Conservation (phyloP, 2,888 invertebrate genomes). For the Acrocyrtus sp. region DNA sequence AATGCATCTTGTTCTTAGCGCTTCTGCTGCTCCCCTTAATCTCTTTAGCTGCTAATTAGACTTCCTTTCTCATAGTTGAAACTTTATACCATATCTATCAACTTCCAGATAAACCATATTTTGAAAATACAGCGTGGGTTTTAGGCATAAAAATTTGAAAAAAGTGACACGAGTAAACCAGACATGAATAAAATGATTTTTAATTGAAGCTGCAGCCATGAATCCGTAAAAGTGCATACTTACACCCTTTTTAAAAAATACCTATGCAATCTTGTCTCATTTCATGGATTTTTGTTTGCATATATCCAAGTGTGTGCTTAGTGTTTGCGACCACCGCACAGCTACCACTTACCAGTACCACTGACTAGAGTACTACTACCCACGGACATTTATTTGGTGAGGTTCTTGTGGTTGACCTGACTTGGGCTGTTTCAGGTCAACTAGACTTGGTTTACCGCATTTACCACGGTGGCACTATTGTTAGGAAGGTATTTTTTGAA, state of each 20-base stretch:
- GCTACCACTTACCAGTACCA: background rate
- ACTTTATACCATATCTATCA: no score
- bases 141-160: conserved; percentile 6
- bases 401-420: conserved; percentile 53
- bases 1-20: background rate
- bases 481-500: background rate
- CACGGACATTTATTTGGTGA: conserved; percentile 48
- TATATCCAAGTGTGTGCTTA: conserved; percentile 1
- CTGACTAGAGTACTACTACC: conserved; percentile 18
- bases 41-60: conserved; percentile 23
- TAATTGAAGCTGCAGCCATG: no score
- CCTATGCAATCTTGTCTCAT: conserved; percentile 1
- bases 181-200: conserved; percentile 29
- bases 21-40: no score
- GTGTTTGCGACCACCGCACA: background rate
- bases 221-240: no score
- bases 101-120: conserved; percentile 13
- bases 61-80: conserved; percentile 34
- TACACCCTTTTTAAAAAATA: no score
- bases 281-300: conserved; percentile 2
- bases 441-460: conserved; percentile 47
- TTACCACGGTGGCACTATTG: conserved; percentile 35
- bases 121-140: conserved; percentile 5
- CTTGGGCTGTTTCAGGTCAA: conserved; percentile 50
- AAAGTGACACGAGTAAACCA: no score